phyloP scores from a whole-genome alignment of 2,113 vertebrate genomes.

The Petromus typicus region DNA sequence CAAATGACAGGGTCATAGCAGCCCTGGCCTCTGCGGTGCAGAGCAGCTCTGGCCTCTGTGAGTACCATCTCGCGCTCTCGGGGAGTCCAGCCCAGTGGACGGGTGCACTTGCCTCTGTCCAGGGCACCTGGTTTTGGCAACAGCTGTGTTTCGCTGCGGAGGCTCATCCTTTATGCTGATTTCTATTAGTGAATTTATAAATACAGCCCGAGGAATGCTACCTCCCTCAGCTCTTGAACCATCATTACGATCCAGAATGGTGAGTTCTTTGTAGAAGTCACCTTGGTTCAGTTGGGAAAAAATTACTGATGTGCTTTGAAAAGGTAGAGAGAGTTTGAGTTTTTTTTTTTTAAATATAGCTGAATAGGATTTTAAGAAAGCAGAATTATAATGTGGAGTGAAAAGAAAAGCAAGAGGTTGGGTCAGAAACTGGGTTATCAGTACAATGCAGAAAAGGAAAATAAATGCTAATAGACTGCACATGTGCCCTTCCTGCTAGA shows the following conservation, averaged over 20 bases:
- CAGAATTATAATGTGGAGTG: constrained; percentile 82
- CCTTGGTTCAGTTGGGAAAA: constrained; percentile 73
- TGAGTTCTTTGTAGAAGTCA: constrained; percentile 84
- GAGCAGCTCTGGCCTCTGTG: fast-evolving
- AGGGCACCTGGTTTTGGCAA: fast-evolving
- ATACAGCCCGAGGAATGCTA: constrained; percentile 61
- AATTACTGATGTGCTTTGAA: constrained; percentile 69
- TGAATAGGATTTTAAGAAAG: constrained; percentile 83
- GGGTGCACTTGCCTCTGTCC: not conserved
- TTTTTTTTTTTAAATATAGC: constrained; percentile 52
- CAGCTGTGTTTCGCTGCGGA: not conserved
- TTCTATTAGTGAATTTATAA: constrained; percentile 76
- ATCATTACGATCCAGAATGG: constrained; percentile 78
- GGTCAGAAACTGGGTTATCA: constrained; percentile 86
- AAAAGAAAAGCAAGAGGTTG: constrained; percentile 80
- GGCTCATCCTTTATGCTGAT: constrained; percentile 67
- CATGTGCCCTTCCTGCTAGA: constrained; percentile 82
- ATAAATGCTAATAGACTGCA: constrained; percentile 83
- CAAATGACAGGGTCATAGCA: not conserved
- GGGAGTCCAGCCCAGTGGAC: not conserved
- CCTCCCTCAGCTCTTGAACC: constrained; percentile 83
- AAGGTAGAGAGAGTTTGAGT: constrained; percentile 76
- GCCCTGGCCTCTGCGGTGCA: fast-evolving
- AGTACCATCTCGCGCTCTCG: not conserved
- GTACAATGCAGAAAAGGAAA: constrained; percentile 85